A percentile compares a stretch with the other conserved stretches of the same genome.
These are phyloP conservation scores for Uropetala carovei DNA, from an alignment of 2,888 invertebrate species.

Conservation along the genomic window DNA sequence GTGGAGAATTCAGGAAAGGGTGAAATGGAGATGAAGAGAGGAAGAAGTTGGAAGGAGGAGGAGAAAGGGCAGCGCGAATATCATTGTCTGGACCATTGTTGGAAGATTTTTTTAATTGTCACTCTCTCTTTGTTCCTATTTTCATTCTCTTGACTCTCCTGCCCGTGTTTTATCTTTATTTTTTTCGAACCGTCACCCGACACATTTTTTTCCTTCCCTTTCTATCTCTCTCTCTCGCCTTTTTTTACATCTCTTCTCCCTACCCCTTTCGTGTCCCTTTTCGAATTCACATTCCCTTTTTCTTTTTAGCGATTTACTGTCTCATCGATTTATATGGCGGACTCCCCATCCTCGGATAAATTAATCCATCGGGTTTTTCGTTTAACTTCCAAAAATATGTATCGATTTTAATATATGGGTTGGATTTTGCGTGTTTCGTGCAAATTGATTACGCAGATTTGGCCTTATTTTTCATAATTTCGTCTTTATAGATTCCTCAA, in stretches of 20 bases:
- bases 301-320: background rate
- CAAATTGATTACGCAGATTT: background rate
- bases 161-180: background rate
- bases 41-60: background rate
- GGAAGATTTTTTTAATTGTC: slow-evolving; percentile 45
- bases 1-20: background rate
- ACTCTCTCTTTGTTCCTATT: background rate
- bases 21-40: background rate
- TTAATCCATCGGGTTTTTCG: background rate
- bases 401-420: background rate
- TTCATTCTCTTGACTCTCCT: background rate
- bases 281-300: background rate
- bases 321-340: background rate
- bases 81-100: slow-evolving; percentile 31
- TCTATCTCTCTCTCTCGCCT: background rate
- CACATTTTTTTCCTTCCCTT: background rate
- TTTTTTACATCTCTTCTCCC: background rate
- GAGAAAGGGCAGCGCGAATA: slow-evolving; percentile 3
- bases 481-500: background rate
- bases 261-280: background rate
- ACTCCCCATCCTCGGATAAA: background rate
- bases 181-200: background rate
- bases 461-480: background rate
- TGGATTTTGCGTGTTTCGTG: background rate
- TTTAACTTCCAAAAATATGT: background rate